phyloP scores from a whole-genome alignment of 2,113 vertebrate species.

The Upupa epops region DNA sequence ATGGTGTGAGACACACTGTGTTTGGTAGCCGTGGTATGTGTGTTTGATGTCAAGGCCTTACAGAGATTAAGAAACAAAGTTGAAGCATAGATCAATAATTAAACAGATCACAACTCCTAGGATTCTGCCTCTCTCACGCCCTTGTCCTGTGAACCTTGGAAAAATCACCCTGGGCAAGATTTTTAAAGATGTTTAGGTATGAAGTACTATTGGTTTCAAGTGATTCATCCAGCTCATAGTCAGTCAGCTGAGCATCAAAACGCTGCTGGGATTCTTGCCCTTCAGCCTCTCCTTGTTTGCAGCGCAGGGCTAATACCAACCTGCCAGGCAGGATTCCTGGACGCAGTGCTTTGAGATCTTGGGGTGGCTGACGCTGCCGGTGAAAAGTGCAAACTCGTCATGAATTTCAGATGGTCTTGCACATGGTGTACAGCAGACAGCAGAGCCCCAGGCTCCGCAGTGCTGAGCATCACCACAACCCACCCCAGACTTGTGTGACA shows the following conservation, averaged over 20 bases:
- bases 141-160: not conserved
- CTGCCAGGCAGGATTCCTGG: not conserved
- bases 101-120: not conserved
- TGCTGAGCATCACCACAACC: conserved; percentile 21
- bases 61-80: not conserved
- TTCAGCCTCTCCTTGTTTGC: not conserved
- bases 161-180: not conserved
- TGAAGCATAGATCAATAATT: not conserved
- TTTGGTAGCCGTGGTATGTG: not conserved
- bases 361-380: not conserved
- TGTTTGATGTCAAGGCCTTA: not conserved
- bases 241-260: not conserved
- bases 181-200: not conserved
- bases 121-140: not conserved
- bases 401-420: conserved; percentile 67
- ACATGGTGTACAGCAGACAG: not conserved
- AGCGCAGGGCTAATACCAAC: not conserved
- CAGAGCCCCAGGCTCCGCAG: not conserved
- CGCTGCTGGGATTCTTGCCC: not conserved
- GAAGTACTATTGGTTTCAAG: not conserved
- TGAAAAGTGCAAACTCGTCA: conserved; percentile 61
- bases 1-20: not conserved
- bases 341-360: not conserved
- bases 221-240: not conserved
- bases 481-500: conserved; percentile 11